Evolutionary conservation across 1,140 invertebrate species (phyloP), one percentile per base, ranked within the genome.

Genomic region (Proctacanthus coquilletti): DNA sequence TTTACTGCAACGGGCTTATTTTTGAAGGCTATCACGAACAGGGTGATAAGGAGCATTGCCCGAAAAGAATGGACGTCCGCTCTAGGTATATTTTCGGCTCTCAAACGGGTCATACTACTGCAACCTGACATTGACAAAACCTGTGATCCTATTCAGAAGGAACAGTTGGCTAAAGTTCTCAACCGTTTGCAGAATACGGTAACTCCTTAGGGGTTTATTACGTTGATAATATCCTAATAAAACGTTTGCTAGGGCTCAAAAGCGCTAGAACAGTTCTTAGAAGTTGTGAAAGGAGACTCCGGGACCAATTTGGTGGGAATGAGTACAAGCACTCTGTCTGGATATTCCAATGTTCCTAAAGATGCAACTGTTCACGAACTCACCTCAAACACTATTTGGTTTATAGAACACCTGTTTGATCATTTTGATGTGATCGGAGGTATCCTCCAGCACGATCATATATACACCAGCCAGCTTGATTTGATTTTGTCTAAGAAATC

Each of bases 301-400:
- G 80, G 83, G 21, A 74, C 79, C 4, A 76, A 78, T 45, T 71
- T 93, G 49, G 56, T 60, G 6, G 54, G 57, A 4, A 56, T 56
- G 29, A 60, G 54, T 40, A 34, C 42, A 13, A 56, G 42, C 23
- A 43, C 41, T 20, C 34, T 45, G n/a, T 36, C 40, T n/a, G 29
- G 35, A 11, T 48, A 43, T 38, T 39, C 44, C 2, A 49, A 55
- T 47, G 63, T 67, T 9, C 88, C 93, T 1, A 84, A 80, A 60
- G 93, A 97, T 70, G 93, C 92, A 40, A 97, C 92, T 1, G 92
- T 97, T 17, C 91, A 94, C 56, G 88, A 97, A 63, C 66, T 93
- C 30, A 93, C 91, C 3, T 88, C 82, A 35, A 93, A 95, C 60
- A 86, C 93, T 36, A 72, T 92, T 29, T 78, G 88, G 42, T 84